These are phyloP conservation scores for Tapirus terrestris DNA, from an alignment of 2,113 vertebrate genomes.

Conservation along the genomic window DNA sequence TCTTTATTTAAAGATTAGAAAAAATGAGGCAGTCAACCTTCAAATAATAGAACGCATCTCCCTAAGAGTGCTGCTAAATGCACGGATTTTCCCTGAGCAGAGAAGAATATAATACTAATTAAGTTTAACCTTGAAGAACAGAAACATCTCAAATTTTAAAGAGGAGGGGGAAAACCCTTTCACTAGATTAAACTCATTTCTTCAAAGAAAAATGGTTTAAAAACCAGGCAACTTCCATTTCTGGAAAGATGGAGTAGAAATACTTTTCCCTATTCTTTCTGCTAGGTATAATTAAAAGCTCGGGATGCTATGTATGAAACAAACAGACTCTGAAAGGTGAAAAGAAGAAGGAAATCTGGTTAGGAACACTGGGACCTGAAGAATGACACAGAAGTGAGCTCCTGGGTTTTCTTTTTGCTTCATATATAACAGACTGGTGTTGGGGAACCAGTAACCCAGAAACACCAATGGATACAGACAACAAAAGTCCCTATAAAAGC, in stretches of 20 bases:
- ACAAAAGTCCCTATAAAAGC: neutral
- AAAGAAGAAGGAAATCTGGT: neutral
- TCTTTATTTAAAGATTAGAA: conserved; percentile 40
- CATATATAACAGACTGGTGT: neutral
- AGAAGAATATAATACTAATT: neutral
- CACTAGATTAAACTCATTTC: conserved; percentile 9
- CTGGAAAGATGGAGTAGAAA: neutral
- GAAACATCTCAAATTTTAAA: conserved; percentile 38
- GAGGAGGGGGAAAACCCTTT: neutral
- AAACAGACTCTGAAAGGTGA: neutral
- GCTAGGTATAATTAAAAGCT: neutral
- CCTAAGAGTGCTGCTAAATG: neutral
- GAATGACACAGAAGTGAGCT: neutral
- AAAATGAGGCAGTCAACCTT: neutral
- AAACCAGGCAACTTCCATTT: conserved; percentile 29
- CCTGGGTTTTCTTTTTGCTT: conserved; percentile 1
- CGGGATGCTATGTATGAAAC: neutral
- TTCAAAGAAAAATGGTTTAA: conserved; percentile 35
- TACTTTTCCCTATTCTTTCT: neutral
- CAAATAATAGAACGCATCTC: conserved; percentile 29
- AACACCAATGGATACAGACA: neutral
- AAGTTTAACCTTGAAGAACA: conserved; percentile 18
- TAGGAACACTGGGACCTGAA: neutral
- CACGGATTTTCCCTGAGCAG: neutral
- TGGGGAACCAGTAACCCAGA: neutral